These are phyloP conservation scores for Brachionus rubens DNA, from an alignment of 1,140 invertebrate species.

Conservation along the genomic window DNA sequence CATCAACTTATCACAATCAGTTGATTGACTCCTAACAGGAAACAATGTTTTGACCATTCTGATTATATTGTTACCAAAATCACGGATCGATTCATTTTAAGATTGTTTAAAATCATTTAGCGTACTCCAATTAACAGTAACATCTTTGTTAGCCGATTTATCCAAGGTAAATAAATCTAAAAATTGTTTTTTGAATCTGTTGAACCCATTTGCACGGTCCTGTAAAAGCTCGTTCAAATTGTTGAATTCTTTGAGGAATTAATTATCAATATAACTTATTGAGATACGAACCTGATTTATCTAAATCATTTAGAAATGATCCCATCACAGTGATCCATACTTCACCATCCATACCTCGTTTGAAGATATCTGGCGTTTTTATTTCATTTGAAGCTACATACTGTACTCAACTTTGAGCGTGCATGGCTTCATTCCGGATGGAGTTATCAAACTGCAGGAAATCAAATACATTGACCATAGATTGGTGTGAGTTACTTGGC, in stretches of 20 bases:
- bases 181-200: neutral
- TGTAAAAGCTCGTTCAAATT: neutral
- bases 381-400: neutral
- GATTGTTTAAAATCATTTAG: neutral
- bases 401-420: neutral
- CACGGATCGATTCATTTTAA: too few relatives aligned
- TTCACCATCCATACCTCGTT: conserved; percentile 1
- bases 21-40: too few relatives aligned
- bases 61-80: too few relatives aligned
- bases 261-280: neutral
- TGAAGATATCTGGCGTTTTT: neutral
- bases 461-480: neutral
- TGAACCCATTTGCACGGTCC: neutral
- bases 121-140: neutral
- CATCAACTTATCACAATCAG: too few relatives aligned
- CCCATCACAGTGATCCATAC: neutral
- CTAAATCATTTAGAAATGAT: conserved; percentile 2
- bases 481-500: neutral
- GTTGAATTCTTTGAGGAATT: neutral
- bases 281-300: neutral
- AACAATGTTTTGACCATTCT: too few relatives aligned
- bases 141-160: neutral
- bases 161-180: neutral
- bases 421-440: neutral
- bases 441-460: neutral